Evolutionary conservation across 2,113 vertebrate genomes (phyloP).

Genomic region (Chlamydotis undulata): DNA sequence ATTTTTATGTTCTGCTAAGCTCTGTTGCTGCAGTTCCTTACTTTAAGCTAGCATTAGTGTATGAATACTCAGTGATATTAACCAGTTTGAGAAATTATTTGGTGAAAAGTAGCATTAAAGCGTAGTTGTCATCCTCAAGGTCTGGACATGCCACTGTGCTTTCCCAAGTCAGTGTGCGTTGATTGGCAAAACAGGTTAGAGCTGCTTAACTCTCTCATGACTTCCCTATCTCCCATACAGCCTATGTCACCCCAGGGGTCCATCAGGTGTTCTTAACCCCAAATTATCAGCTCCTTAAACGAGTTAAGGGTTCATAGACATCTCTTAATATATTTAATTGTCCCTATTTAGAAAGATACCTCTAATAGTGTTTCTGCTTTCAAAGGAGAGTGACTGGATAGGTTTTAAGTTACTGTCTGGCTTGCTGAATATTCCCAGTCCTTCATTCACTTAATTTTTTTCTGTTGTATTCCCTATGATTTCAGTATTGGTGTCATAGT

Average conservation of each 20-base stretch:
- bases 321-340: not conserved
- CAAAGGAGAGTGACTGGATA: not conserved
- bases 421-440: not conserved
- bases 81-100: not conserved
- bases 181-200: not conserved
- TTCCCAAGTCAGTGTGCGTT: not conserved
- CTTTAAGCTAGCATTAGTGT: not conserved
- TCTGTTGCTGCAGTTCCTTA: not conserved
- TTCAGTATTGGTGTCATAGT: not conserved
- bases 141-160: not conserved
- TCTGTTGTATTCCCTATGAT: not conserved
- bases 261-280: not conserved
- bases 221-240: not conserved
- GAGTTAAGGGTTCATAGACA: not conserved
- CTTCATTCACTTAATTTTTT: not conserved
- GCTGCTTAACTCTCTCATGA: not conserved
- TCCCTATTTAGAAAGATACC: not conserved
- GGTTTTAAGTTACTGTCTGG: not conserved
- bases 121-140: rapidly evolving
- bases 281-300: not conserved
- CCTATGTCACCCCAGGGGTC: not conserved
- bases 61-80: not conserved
- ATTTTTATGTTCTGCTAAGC: not conserved
- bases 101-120: not conserved
- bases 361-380: not conserved